Base-by-base conservation (phyloP, 92 coral and sea anemone species). In the Montipora capitata region DNA sequence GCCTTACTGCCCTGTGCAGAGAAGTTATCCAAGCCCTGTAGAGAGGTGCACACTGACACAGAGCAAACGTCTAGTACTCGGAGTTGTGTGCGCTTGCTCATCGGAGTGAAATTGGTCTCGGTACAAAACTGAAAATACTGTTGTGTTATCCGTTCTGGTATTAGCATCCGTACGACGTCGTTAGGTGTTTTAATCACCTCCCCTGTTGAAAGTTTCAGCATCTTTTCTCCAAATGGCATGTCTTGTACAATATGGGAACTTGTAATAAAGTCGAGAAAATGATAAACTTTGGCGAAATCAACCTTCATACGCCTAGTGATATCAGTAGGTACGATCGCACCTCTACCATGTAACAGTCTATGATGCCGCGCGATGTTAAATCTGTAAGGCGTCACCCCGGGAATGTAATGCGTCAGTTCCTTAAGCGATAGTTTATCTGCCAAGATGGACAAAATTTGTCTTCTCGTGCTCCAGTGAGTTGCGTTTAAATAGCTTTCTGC, bases 301-400 rank as follows among this genome's bases (percentile, higher is more conserved):
- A 20, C 27, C 27, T 20, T 20, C 27, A 20, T 85, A 69, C 89
- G 79, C 44, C 76, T 58, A 10, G 89, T 18, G 15, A 40, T 64
- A 18, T 61, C 54, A 45, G 51, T 45, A 45, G 51, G 51, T 45
- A 45, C 51, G 51, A 45, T 45, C 51, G 51, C 51, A 45, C 89
- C 89, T 43, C 84, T 77, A 1, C 77, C 83, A 43, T 85, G 78
- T 51, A 51, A 13, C 1, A 38, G 62, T 41, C 51, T 85, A 15
- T 77, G 89, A 68, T 76, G 89, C 48, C 89, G 39, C 27, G 89
- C 84, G 2, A 76, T 66, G 54, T 77, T 77, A 57, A 85, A 71
- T 13, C 80, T 38, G 57, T 83, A 73, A 3, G 20, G 2, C 13
- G 88, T 83, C 14, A 83, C 45, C 12, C 70, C 88, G 11, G 80